Conservation (phyloP, 2,888 invertebrate genomes). For the Nysson spinosus region DNA sequence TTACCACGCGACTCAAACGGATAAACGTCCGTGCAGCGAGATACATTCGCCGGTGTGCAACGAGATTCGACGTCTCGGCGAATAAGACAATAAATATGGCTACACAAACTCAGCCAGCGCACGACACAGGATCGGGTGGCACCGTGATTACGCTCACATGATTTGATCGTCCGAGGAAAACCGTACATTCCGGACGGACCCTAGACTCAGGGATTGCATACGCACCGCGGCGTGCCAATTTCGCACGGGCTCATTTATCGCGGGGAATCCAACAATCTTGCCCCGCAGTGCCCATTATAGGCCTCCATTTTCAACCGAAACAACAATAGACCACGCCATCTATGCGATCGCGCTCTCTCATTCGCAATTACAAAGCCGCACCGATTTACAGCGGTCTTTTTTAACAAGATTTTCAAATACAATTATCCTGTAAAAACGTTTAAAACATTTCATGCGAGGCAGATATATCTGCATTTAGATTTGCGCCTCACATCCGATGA, state of each 20-base stretch:
- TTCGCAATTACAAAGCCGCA: too few species aligned
- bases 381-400: too few species aligned
- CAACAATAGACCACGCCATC: constrained; percentile 84
- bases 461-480: too few species aligned
- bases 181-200: constrained; percentile 53
- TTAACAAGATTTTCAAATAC: too few species aligned
- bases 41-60: constrained; percentile 40
- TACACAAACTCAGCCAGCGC: constrained; percentile 53
- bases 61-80: constrained; percentile 41
- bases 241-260: constrained; percentile 60
- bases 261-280: constrained; percentile 61
- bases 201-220: constrained; percentile 34
- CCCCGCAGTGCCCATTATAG: constrained; percentile 66
- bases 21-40: constrained; percentile 29
- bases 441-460: too few species aligned
- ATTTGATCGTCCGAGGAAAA: constrained; percentile 43
- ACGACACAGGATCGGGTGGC: constrained; percentile 53
- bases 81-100: constrained; percentile 70
- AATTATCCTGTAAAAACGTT: too few species aligned
- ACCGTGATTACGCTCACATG: constrained; percentile 55
- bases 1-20: constrained; percentile 22
- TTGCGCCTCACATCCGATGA: too few species aligned
- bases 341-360: too few species aligned
- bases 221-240: constrained; percentile 39
- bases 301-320: constrained; percentile 71